Evolutionary conservation across 2,113 vertebrate species (phyloP), one percentile per base, ranked within the genome.

Genomic region (Gallinago undulata): DNA sequence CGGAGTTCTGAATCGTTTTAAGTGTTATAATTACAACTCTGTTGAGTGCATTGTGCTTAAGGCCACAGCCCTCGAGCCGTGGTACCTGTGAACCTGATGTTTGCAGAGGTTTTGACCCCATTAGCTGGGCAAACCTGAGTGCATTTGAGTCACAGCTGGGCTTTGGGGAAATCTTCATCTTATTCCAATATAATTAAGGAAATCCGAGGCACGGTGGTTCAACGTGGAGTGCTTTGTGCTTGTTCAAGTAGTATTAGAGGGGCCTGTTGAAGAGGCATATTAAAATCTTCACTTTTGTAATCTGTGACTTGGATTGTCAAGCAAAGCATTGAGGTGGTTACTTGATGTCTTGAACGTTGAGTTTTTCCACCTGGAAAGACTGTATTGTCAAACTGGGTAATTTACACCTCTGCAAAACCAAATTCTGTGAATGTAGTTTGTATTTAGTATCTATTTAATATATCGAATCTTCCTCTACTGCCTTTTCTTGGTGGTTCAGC

Each of bases 11-110:
- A 84, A 59, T 63, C 63, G 79, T 76, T 94, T 90, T 48, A 93
- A 96, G 74, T 68, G 87, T 90, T 90, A 21, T 87, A 96, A 97
- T 90, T 96, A 73, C 70, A 81, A 9, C 87, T 95, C 59, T 92
- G 70, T 79, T 80, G 89, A 89, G 91, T 84, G 33, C n/a, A 10
- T 10, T 55, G 45, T 82, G 80, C 86, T 89, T 83, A 60, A 89
- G 73, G 56, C 77, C 43, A 8, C 39, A 43, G 81, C 87, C 86
- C 88, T 24, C 53, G 82, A 64, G 91, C 55, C 28, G 0, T 22
- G 73, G 37, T 92, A 90, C 67, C 81, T 60, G 1, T 15, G 85
- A 91, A 88, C 80, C 41, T 78, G 93, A 51, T 55, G 83, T 84
- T 92, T 75, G 70, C 68, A 31, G 56, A 77, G 90, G 77, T 48